Evolutionary conservation across 2,113 vertebrate species (phyloP).

Genomic region (Bostrychus sinensis): DNA sequence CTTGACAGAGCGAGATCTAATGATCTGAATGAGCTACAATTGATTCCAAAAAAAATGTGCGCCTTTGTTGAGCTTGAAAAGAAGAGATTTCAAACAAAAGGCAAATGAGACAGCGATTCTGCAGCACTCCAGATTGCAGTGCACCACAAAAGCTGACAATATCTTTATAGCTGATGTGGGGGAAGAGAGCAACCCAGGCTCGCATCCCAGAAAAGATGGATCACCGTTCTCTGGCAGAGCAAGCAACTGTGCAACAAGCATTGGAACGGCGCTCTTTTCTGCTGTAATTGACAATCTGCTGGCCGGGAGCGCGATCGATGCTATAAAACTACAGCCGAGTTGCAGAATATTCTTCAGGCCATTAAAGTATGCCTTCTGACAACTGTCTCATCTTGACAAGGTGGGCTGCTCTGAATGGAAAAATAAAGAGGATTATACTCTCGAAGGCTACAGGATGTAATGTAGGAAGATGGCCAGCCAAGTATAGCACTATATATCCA

Average conservation of each 20-base stretch:
- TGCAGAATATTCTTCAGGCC: conserved; percentile 26
- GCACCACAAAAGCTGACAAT: conserved; percentile 59
- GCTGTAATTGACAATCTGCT: conserved; percentile 49
- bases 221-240: conserved; percentile 58
- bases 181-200: conserved; percentile 63
- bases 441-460: background rate
- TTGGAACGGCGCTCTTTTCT: conserved; percentile 39
- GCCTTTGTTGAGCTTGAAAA: conserved; percentile 35
- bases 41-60: conserved; percentile 12
- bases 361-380: conserved; percentile 19
- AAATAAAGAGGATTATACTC: background rate
- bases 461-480: background rate
- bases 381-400: conserved; percentile 14
- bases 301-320: conserved; percentile 45
- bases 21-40: conserved; percentile 15
- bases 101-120: conserved; percentile 53
- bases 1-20: background rate
- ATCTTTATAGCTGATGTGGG: conserved; percentile 61
- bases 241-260: conserved; percentile 59
- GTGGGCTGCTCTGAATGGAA: conserved; percentile 8
- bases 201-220: conserved; percentile 70
- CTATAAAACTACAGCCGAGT: conserved; percentile 41
- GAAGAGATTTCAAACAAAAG: conserved; percentile 22
- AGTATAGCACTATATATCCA: background rate
- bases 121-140: conserved; percentile 37